These are phyloP conservation scores for Pyrgilauda ruficollis DNA, from an alignment of 2,113 vertebrate genomes.

Conservation along the genomic window DNA sequence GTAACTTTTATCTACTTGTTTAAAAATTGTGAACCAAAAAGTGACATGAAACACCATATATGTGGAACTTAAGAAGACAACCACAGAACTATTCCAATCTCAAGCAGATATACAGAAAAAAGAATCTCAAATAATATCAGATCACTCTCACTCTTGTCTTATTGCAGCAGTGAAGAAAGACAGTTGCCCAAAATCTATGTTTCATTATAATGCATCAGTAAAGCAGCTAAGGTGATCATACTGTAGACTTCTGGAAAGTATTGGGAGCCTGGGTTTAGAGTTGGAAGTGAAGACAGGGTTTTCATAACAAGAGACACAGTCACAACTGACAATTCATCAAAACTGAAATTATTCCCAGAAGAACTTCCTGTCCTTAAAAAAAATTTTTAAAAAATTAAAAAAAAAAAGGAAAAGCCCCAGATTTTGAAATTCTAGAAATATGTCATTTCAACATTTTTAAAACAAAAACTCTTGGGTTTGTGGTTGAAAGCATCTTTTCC, in stretches of 20 bases:
- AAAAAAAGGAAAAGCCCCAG: not conserved
- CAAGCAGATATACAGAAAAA: not conserved
- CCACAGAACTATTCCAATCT: not conserved
- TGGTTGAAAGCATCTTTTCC: not conserved
- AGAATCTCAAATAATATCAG: not conserved
- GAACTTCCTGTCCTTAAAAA: not conserved
- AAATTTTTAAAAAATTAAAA: not conserved
- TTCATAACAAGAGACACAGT: not conserved
- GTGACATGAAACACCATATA: not conserved
- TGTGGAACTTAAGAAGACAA: not conserved
- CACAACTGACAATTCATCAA: not conserved
- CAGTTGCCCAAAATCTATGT: not conserved
- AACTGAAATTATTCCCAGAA: conserved; percentile 4
- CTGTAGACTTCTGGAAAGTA: not conserved
- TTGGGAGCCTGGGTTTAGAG: not conserved
- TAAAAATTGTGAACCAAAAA: not conserved
- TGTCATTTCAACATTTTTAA: not conserved
- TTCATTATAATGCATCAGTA: not conserved
- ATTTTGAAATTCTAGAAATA: conserved; percentile 26
- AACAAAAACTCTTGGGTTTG: not conserved
- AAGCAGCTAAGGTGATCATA: not conserved
- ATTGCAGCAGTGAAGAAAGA: not conserved
- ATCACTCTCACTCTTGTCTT: not conserved
- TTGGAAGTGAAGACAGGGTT: not conserved
- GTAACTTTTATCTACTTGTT: not conserved